Evolutionary conservation across 1,140 invertebrate species (phyloP).

Genomic region (Lepidurus packardi): DNA sequence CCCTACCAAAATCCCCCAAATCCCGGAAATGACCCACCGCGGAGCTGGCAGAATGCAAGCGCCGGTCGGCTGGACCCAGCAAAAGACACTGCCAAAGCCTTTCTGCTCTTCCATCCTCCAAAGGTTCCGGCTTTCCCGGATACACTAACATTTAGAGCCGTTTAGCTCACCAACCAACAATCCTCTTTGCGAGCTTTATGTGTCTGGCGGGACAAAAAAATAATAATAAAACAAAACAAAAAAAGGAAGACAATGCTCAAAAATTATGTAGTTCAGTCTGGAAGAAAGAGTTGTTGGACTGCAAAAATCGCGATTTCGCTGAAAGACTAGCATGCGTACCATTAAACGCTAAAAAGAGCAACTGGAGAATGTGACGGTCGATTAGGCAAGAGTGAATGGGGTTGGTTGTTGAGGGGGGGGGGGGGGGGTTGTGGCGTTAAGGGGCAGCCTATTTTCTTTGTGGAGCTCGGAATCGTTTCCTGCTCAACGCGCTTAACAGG

Average conservation of each 20-base stretch:
- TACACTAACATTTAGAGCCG: conserved; percentile 15
- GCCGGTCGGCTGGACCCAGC: conserved; percentile 10
- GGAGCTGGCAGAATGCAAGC: conserved; percentile 12
- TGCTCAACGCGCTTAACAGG: conserved; percentile 21
- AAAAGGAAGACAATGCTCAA: not conserved
- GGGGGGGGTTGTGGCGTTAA: not conserved
- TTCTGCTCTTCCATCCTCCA: conserved; percentile 21
- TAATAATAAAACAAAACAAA: not conserved
- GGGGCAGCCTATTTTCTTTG: not conserved
- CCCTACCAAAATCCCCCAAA: not conserved
- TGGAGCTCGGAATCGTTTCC: not conserved
- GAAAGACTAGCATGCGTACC: not conserved
- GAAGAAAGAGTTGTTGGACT: not conserved
- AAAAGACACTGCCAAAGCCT: conserved; percentile 19
- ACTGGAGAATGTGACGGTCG: not conserved
- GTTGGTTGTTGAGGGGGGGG: not conserved
- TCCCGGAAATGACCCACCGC: conserved; percentile 17
- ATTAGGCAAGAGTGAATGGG: not conserved
- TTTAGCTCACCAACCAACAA: conserved; percentile 21
- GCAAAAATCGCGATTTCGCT: not conserved
- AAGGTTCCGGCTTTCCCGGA: conserved; percentile 13
- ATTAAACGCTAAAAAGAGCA: not conserved
- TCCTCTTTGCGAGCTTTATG: conserved; percentile 13
- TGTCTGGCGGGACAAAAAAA: not conserved
- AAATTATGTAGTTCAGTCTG: not conserved